Base-by-base conservation (phyloP, 2,797 vertebrate genomes). In the Ibycter americanus region DNA sequence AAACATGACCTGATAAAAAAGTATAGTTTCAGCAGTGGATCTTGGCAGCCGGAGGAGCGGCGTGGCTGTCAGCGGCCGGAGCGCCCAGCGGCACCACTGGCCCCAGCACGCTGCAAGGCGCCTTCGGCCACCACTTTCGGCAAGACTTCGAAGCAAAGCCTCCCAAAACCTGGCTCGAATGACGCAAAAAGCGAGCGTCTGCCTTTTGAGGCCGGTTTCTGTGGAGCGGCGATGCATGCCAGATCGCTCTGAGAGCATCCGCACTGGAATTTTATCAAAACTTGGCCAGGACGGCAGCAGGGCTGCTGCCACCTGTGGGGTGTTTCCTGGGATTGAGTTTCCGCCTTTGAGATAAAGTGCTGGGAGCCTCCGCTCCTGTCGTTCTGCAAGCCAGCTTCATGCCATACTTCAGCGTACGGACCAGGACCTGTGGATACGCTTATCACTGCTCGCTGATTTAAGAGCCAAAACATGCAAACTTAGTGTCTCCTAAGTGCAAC, bases 1-100 rank as follows among this genome's bases (percentile, higher is more conserved):
- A 90, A 96, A 93, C 76, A 89, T 38, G 89, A 96, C 90, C 84
- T 63, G 89, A 96, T 93, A 89, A 94, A 95, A 95, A 93, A 96
- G 83, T 55, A 67, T 38, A 76, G 88, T 73, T 82, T 94, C 82
- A 82, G 85, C 70, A 56, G 20, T 32, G 79, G 83, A 92, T 85
- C 89, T 91, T 87, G 83, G 94, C 95, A 73, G 79, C 52, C 8
- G 0, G 83, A 80, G 40, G 51, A 94, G 76, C 11, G 4, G 62
- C 1, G 4, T 4, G 10, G 79, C 49, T 59, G 59, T 62, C 55
- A 58, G 68, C 4, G 31, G 91, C 65, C 63, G 3, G 51, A 76
- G 74, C 0, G 5, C 15, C 44, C 23, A 1, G 40, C 6, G 0
- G 76, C 46, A 65, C 49, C 9, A 7, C 27, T 9, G 11, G 74